Evolutionary conservation across 2,888 invertebrate species (phyloP).

Genomic region (Pyrrhia umbra): DNA sequence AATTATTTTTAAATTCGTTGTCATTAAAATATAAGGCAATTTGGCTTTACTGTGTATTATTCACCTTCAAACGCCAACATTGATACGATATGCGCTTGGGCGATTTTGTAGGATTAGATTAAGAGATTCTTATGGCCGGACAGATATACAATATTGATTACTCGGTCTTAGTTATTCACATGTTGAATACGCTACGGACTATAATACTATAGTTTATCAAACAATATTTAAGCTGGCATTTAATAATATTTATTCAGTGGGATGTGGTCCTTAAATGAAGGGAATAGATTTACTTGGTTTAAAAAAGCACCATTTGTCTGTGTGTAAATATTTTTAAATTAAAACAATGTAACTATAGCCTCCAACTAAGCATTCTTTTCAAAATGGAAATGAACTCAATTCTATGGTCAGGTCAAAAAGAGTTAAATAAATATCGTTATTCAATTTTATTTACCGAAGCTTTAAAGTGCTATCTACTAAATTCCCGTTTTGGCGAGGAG

Average conservation of each 20-base stretch:
- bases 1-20: too few species aligned
- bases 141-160: too few species aligned
- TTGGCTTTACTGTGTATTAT: too few species aligned
- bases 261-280: neutral
- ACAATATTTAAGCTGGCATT: neutral
- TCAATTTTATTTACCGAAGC: slow-evolving; percentile 28
- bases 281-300: neutral
- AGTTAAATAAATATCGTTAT: slow-evolving; percentile 26
- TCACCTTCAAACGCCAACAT: too few species aligned
- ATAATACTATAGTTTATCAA: neutral
- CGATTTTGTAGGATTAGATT: too few species aligned
- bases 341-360: neutral
- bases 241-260: neutral
- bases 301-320: neutral
- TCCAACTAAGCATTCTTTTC: neutral
- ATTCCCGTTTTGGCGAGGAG: slow-evolving; percentile 37
- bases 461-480: slow-evolving; percentile 30
- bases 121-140: too few species aligned
- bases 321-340: neutral
- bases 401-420: too few species aligned
- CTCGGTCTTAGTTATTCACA: too few species aligned
- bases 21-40: too few species aligned
- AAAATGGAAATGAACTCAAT: too few species aligned
- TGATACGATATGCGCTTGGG: too few species aligned
- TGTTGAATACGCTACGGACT: too few species aligned